Base-by-base conservation (phyloP, 2,888 invertebrate species). In the Rhingia rostrata region DNA sequence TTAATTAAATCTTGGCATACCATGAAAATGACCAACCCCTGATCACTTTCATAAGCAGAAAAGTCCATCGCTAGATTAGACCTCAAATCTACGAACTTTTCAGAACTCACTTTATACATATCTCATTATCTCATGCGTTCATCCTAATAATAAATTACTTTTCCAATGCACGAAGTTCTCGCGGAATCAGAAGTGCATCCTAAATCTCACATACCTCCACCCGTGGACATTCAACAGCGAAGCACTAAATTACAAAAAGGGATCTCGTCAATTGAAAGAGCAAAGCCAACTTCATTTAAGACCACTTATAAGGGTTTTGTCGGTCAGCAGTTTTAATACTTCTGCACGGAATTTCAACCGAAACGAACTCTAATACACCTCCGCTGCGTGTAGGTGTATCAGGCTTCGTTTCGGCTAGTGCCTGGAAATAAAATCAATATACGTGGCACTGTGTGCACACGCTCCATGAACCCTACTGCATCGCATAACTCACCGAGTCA, bases 281-380 rank as follows among this genome's bases (percentile, higher is more conserved):
- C 12, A 22, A 47, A 49, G 12, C 37, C 37, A 22, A 47, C 14
- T 47, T 14, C 47, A 22, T 47, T 47, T 30, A 22, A 47, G 14
- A 9, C 49, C 49, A 49, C 49, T 49, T 49, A 6, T n/a, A 45
- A 45, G 43, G 10, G 30, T 2, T 49, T 12, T 49, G 49, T 45
- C 39, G 79, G 73, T 66, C 73, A 66, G 66, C 58, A 79, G 47
- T 66, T 79, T 73, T 47, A 39, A 66, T 73, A 61, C 61, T 78
- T 70, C 63, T 47, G 47, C 32, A 78, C 30, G 61, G 64, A 78
- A 63, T 61, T 61, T 14, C 12, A 37, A 37, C 12, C 37, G 7
- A 47, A 56, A 14, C 22, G 22, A 47, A 49, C 30, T 6, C 41
- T 37, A 7, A n/a, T 12, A 22, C 32, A 49, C 35, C 0, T 33